These are phyloP conservation scores for Trichonephila clavata DNA, from an alignment of 1,140 invertebrate genomes.

Conservation along the genomic window DNA sequence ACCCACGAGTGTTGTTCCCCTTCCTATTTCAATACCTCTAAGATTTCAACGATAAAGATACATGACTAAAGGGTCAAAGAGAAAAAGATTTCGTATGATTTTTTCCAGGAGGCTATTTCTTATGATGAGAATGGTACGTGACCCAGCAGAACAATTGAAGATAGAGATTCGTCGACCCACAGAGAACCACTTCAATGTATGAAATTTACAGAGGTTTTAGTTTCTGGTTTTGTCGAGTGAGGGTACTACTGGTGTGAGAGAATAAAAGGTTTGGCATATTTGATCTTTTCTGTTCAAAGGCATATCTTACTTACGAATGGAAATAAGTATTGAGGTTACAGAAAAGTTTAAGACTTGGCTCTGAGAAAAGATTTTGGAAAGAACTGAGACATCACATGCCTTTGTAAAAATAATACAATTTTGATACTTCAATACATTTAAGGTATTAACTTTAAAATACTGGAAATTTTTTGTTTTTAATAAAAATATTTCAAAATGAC, in stretches of 20 bases:
- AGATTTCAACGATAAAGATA: conserved; percentile 65
- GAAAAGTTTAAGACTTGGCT: no score
- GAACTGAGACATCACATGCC: no score
- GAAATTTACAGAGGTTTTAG: conserved; percentile 4
- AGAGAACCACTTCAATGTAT: conserved; percentile 31
- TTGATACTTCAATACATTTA: no score
- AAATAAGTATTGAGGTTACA: no score
- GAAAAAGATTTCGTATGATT: conserved; percentile 39
- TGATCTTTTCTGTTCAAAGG: no score
- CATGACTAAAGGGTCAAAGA: conserved; percentile 29
- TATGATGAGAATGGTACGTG: conserved; percentile 55
- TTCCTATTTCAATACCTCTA: not conserved
- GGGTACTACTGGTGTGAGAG: conserved; percentile 31
- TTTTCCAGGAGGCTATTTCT: conserved; percentile 49
- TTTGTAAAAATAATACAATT: no score
- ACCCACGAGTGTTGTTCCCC: not conserved
- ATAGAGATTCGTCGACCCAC: not conserved
- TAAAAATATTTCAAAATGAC: no score
- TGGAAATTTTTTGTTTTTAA: no score
- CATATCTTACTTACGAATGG: no score
- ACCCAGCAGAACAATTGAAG: conserved; percentile 38
- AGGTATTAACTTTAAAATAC: no score
- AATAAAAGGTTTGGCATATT: not conserved
- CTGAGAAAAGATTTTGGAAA: no score
- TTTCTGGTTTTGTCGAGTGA: not conserved